A percentile compares a stretch with the other conserved stretches of the same genome.
Conservation (phyloP, 2,888 invertebrate species). For the Apamea monoglypha region DNA sequence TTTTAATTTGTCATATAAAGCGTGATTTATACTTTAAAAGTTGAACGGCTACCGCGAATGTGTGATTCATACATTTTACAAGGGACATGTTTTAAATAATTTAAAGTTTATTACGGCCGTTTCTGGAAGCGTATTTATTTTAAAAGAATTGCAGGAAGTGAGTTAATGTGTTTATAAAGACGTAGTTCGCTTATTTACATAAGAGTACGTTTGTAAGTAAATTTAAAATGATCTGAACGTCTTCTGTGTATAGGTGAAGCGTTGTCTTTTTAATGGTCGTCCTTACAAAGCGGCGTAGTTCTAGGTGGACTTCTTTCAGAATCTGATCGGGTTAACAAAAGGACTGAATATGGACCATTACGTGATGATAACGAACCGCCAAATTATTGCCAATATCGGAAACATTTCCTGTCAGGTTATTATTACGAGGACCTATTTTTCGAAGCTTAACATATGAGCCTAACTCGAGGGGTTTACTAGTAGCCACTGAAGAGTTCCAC, state of each 20-base stretch:
- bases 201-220: background rate
- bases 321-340: background rate
- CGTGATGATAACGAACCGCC: background rate
- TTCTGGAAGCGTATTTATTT: constrained; percentile 33
- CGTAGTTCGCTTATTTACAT: background rate
- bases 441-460: background rate
- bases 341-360: background rate
- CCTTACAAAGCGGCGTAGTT: background rate
- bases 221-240: background rate
- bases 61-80: constrained; percentile 56
- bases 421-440: too few species aligned
- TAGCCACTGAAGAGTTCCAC: too few species aligned
- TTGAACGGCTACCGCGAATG: constrained; percentile 59
- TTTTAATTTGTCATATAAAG: constrained; percentile 69
- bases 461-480: too few species aligned
- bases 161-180: constrained; percentile 17
- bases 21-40: constrained; percentile 68
- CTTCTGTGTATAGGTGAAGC: background rate
- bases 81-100: constrained; percentile 56
- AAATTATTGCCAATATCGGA: background rate
- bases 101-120: constrained; percentile 46
- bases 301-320: background rate
- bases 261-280: background rate
- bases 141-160: constrained; percentile 18
- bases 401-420: background rate